These are phyloP conservation scores for Pygoscelis adeliae DNA, from an alignment of 2,113 vertebrate species.

Conservation along the genomic window DNA sequence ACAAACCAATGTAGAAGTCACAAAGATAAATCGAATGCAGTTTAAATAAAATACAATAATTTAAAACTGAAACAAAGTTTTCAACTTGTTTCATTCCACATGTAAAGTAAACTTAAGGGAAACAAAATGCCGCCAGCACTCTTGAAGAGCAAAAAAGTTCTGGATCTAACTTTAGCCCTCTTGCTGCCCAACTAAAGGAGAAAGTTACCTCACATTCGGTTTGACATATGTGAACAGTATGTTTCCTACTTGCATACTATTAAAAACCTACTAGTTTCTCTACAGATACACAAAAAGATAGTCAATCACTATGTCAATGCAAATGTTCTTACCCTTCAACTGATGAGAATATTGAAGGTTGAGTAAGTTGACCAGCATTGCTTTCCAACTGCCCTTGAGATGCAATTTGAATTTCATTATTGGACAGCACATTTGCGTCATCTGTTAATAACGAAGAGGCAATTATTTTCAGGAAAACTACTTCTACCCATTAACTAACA, in stretches of 20 bases:
- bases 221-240: not conserved
- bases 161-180: not conserved
- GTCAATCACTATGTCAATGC: not conserved
- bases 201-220: not conserved
- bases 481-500: not conserved
- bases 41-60: not conserved
- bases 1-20: not conserved
- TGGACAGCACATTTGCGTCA: not conserved
- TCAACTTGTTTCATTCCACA: not conserved
- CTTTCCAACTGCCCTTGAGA: constrained; percentile 18
- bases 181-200: not conserved
- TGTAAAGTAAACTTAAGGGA: not conserved
- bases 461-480: not conserved
- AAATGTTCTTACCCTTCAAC: constrained; percentile 58
- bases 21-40: not conserved
- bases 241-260: not conserved
- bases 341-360: constrained; percentile 9
- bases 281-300: not conserved
- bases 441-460: constrained; percentile 60
- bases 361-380: not conserved
- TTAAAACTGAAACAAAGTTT: not conserved
- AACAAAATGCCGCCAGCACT: not conserved
- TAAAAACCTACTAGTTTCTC: not conserved
- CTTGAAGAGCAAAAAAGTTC: not conserved
- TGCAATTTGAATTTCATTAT: not conserved